Conservation (phyloP, 2,888 invertebrate species). For the Acleris holmiana region DNA sequence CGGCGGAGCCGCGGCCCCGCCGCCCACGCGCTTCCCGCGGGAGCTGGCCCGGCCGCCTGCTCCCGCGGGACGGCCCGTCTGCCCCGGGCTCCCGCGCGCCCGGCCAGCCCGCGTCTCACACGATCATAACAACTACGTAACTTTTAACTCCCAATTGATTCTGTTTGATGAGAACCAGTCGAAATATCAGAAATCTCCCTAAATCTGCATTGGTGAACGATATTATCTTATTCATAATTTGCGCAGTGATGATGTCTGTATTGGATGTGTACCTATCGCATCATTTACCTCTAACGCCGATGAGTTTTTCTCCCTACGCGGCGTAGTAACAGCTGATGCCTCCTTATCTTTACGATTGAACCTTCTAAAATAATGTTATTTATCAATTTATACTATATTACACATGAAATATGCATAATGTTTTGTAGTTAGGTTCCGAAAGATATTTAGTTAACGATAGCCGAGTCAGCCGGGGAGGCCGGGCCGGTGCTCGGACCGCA, state of each 20-base stretch:
- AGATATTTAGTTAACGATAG: conserved; percentile 56
- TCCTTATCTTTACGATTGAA: too few species aligned
- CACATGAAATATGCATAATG: conserved; percentile 30
- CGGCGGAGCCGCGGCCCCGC: conserved; percentile 77
- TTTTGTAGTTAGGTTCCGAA: conserved; percentile 40
- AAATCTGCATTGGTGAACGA: neutral
- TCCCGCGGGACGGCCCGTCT: conserved; percentile 65
- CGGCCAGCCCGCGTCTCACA: conserved; percentile 58
- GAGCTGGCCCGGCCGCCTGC: conserved; percentile 76
- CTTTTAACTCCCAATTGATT: conserved; percentile 67
- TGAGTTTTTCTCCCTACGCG: too few species aligned
- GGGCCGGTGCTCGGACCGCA: conserved; percentile 44
- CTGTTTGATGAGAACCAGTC: conserved; percentile 1
- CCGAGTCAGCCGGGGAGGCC: conserved; percentile 41
- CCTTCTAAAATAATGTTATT: too few species aligned
- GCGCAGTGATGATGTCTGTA: too few species aligned
- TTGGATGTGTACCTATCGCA: too few species aligned
- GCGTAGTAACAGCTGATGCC: too few species aligned
- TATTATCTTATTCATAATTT: too few species aligned
- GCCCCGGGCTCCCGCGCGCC: conserved; percentile 43
- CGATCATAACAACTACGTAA: conserved; percentile 73
- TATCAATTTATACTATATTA: too few species aligned
- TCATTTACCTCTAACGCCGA: too few species aligned
- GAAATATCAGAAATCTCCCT: neutral
- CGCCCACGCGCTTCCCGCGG: conserved; percentile 76